phyloP scores from a whole-genome alignment of 2,113 vertebrate species.

The Prunella fulvescens region DNA sequence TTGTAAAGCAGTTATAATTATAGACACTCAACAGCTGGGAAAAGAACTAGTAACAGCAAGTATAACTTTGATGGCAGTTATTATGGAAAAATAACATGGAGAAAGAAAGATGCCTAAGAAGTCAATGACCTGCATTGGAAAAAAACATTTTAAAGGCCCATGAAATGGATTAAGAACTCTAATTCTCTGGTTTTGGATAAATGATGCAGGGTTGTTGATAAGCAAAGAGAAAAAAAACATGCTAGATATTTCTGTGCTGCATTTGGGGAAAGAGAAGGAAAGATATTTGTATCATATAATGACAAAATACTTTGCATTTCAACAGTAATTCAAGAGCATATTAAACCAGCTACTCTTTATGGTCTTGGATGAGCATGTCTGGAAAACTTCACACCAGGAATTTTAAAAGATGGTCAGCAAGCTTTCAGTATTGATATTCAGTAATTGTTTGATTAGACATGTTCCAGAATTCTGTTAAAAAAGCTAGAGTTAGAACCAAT shows the following conservation, averaged over 20 bases:
- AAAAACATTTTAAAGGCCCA: background rate
- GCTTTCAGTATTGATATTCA: conserved; percentile 22
- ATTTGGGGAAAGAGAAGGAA: background rate
- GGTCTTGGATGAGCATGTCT: background rate
- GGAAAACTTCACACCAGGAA: conserved; percentile 4
- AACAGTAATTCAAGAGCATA: conserved; percentile 19
- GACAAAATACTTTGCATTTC: conserved; percentile 42
- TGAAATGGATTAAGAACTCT: background rate
- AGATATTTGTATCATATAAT: background rate
- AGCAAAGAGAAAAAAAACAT: background rate
- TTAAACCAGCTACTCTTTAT: conserved; percentile 14
- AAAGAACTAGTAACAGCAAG: conserved; percentile 19
- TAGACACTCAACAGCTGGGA: conserved; percentile 39
- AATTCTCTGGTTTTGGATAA: background rate
- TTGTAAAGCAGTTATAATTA: conserved; percentile 35
- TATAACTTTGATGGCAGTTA: conserved; percentile 14
- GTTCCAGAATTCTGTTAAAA: background rate
- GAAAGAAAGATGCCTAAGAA: conserved; percentile 9
- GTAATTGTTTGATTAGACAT: conserved; percentile 9
- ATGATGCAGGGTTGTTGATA: background rate
- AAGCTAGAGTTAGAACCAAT: background rate
- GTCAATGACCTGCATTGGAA: background rate
- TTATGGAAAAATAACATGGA: conserved; percentile 28
- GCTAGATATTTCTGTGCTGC: background rate
- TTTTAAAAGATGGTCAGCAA: background rate